Percentiles rank a stretch among this genome's conserved stretches.
Conservation (phyloP, 2,888 invertebrate genomes). For the Ectemnius cavifrons region DNA sequence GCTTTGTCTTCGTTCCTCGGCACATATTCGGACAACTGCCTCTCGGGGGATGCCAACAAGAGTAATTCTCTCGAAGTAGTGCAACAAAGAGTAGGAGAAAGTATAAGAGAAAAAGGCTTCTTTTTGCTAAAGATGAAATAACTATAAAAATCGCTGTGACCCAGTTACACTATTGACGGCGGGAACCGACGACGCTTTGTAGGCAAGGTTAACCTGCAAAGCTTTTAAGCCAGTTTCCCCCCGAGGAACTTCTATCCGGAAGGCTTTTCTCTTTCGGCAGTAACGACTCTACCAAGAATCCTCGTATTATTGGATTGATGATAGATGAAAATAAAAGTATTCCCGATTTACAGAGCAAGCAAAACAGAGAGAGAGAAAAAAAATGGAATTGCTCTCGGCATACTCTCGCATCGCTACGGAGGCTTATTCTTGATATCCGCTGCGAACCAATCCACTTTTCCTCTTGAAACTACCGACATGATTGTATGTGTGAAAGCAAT, state of each 20-base stretch:
- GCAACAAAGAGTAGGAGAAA: too few species aligned
- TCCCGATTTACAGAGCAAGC: not conserved
- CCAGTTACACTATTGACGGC: conserved; percentile 31
- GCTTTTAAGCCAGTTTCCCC: conserved; percentile 45
- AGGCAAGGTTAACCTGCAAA: conserved; percentile 32
- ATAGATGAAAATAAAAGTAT: not conserved
- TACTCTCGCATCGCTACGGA: too few species aligned
- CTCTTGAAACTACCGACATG: too few species aligned
- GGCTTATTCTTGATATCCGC: too few species aligned
- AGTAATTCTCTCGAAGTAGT: too few species aligned
- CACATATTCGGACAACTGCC: too few species aligned
- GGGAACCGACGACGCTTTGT: conserved; percentile 28
- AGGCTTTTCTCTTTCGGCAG: conserved; percentile 21
- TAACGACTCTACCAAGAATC: conserved; percentile 8
- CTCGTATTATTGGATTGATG: not conserved
- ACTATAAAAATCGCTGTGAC: conserved; percentile 47
- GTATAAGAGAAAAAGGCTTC: conserved; percentile 16
- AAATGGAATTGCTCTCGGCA: too few species aligned
- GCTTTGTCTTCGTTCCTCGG: too few species aligned
- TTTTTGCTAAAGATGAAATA: conserved; percentile 41
- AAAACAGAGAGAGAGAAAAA: too few species aligned
- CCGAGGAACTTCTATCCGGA: conserved; percentile 20
- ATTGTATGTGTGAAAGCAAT: too few species aligned
- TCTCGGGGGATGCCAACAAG: too few species aligned
- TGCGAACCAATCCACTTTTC: too few species aligned